Base-by-base conservation (phyloP, 1,140 invertebrate genomes). In the Drosophila erecta region DNA sequence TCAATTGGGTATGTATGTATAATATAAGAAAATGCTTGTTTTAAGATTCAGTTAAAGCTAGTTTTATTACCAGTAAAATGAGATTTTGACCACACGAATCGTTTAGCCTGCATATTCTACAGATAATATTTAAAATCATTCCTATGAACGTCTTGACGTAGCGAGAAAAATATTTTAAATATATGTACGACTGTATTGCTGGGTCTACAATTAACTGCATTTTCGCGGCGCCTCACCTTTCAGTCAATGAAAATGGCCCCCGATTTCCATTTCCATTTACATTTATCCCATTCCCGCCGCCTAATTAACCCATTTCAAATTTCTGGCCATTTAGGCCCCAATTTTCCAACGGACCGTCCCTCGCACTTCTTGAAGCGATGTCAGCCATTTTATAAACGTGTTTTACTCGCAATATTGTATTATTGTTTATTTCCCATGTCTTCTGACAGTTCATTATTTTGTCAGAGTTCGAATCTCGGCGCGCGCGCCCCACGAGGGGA, bases 401-500 rank as follows among this genome's bases (percentile, higher is more conserved):
- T 49, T 61, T 76, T 69, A 55, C 57, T 51, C 56, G 64, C 74
- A 65, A 71, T 73, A 81, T 76, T 78, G 70, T 74, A 81, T 76
- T 78, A 72, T 74, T 83, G 85, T 91, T 84, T 89, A 84, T 91
- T 84, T 78, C 53, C 56, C 54, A 80, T 89, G 69, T 90, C 56
- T 78, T 89, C 80, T 80, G 84, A 85, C 79, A 90, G 84, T 80
- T 84, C 81, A 90, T 90, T 90, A 90, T 89, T 90, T 90, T 89
- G 84, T 79, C 84, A 78, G 83, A 81, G 78, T 81, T 77, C 49
- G 50, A 47, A 67, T 76, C 65, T 55, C 53, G 54, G 69, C 56
- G 57, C 55, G 57, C 55, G 17, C 47, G 61, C 73, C 66, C 46
- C 60, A 47, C 51, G 71, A 43, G 41, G 60, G 55, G 59, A 59